Evolutionary conservation across 1,140 invertebrate genomes (phyloP).

Genomic region (Drosophila equinoxialis): DNA sequence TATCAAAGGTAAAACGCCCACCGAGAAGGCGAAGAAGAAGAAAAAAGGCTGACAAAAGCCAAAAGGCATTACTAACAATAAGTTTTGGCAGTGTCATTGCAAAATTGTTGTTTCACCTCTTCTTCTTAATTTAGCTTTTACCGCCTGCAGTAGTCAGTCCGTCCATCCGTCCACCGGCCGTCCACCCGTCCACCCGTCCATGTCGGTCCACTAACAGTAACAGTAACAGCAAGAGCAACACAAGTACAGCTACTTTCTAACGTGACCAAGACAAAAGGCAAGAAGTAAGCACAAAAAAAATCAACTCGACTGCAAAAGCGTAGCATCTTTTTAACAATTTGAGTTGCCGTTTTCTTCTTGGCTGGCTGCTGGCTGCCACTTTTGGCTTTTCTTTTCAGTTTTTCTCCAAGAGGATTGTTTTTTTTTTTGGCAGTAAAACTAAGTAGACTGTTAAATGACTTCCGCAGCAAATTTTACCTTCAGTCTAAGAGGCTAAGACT

Average conservation of each 20-base stretch:
- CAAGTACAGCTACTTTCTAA: slow-evolving; percentile 75
- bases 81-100: slow-evolving; percentile 30
- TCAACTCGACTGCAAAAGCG: slow-evolving; percentile 27
- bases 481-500: slow-evolving; percentile 35
- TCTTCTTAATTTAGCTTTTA: slow-evolving; percentile 63
- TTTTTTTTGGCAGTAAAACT: slow-evolving; percentile 54
- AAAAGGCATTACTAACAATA: slow-evolving; percentile 16
- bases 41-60: slow-evolving; percentile 23
- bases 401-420: slow-evolving; percentile 21
- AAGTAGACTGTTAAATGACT: slow-evolving; percentile 76
- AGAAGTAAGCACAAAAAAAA: slow-evolving; percentile 8
- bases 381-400: slow-evolving; percentile 22
- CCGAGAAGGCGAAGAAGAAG: slow-evolving; percentile 24
- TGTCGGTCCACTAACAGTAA: slow-evolving; percentile 27
- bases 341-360: slow-evolving; percentile 47
- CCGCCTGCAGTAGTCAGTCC: slow-evolving; percentile 42
- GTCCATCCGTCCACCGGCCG: no score
- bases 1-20: background rate
- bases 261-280: slow-evolving; percentile 60
- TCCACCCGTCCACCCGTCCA: no score
- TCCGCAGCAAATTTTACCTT: slow-evolving; percentile 64
- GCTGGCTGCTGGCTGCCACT: slow-evolving; percentile 2
- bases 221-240: slow-evolving; percentile 53
- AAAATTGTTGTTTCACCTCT: slow-evolving; percentile 26
- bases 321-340: slow-evolving; percentile 53